A percentile compares a stretch with the other conserved stretches of the same genome.
These are phyloP conservation scores for Nesometra sesokonis DNA, from an alignment of 35 echinoderm and acorn worm genomes.

Conservation along the genomic window DNA sequence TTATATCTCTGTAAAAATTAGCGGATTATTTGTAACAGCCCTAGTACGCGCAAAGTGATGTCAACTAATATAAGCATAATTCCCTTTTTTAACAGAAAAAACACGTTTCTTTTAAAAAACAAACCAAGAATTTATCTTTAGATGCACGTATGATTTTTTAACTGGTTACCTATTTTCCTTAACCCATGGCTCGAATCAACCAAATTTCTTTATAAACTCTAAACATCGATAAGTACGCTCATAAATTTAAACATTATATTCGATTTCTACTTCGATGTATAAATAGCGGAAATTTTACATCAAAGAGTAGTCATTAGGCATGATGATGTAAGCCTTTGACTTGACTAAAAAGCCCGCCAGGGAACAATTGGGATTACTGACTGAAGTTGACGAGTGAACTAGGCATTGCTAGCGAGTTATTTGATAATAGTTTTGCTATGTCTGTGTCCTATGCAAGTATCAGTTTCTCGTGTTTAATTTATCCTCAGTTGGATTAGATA, in stretches of 20 bases:
- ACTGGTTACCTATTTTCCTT: no score
- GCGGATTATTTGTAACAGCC: no score
- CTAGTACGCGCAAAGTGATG: no score
- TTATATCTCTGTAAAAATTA: no score
- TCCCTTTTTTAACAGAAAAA: no score
- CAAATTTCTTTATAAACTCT: no score
- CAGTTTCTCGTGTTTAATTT: neutral
- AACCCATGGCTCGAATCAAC: no score
- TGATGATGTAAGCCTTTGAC: neutral
- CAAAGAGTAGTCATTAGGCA: neutral
- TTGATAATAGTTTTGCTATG: neutral
- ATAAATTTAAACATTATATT: neutral
- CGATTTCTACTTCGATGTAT: no score
- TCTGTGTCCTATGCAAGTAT: neutral
- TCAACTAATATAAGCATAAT: no score
- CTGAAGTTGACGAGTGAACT: neutral
- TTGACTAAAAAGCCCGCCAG: neutral
- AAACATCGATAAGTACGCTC: neutral
- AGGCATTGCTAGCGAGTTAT: neutral
- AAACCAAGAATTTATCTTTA: no score
- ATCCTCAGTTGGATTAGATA: neutral
- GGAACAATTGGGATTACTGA: neutral
- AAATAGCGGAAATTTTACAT: neutral
- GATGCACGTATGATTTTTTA: no score
- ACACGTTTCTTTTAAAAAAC: no score